Percentiles rank a stretch among this genome's conserved stretches.
These are phyloP conservation scores for Fragum fragum DNA, from an alignment of 2,888 invertebrate species.

Conservation along the genomic window DNA sequence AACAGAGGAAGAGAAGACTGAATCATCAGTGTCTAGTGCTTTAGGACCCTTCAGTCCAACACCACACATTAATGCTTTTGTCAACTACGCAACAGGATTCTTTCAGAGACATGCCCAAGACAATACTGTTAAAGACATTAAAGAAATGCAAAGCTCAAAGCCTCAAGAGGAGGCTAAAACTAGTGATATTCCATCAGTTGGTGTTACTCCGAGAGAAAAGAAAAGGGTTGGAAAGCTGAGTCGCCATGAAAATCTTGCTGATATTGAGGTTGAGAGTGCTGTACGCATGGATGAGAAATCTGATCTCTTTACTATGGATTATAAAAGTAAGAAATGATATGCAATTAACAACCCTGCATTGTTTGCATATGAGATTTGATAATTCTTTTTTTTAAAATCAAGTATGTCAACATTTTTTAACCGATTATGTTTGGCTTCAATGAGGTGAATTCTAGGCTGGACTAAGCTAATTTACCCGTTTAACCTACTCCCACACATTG, in stretches of 20 bases:
- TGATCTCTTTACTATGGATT: conserved; percentile 95
- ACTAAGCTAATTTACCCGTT: too few species aligned
- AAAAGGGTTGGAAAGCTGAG: conserved; percentile 49
- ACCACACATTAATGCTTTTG: conserved; percentile 89
- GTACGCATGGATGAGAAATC: conserved; percentile 92
- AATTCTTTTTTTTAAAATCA: too few species aligned
- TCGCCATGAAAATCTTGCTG: conserved; percentile 39
- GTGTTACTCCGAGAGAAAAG: conserved; percentile 30
- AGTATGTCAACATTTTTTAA: too few species aligned
- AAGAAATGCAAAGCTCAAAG: conserved; percentile 62
- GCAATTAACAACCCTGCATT: too few species aligned
- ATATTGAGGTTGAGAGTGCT: conserved; percentile 79
- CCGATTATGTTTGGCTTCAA: too few species aligned
- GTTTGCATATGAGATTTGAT: too few species aligned
- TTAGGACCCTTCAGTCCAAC: conserved; percentile 77
- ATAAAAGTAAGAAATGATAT: conserved; percentile 89
- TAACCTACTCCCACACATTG: too few species aligned
- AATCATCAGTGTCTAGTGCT: conserved; percentile 65
- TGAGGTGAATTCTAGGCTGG: too few species aligned
- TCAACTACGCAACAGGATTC: conserved; percentile 97
- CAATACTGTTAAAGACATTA: conserved; percentile 71
- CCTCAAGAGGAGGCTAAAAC: not conserved
- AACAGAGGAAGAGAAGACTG: conserved; percentile 39
- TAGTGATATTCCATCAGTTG: conserved; percentile 46
- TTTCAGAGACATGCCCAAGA: conserved; percentile 88